Percentiles rank a stretch among this genome's conserved stretches.
These are phyloP conservation scores for Nipponia nippon DNA, from an alignment of 2,113 vertebrate species.

Conservation along the genomic window DNA sequence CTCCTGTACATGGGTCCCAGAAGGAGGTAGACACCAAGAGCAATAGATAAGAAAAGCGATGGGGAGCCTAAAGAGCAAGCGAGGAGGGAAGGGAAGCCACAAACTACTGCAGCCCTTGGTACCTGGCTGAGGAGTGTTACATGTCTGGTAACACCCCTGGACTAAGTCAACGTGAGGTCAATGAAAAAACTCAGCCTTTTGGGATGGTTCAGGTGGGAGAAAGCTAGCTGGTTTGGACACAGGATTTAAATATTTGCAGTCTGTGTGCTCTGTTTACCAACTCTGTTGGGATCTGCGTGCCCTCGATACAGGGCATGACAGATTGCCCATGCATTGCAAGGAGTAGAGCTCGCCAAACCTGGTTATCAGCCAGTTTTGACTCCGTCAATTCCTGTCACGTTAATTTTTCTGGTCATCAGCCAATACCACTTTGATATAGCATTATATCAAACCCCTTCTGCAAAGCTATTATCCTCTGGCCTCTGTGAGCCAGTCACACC, in stretches of 20 bases:
- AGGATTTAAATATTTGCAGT: not conserved
- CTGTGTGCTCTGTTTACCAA: not conserved
- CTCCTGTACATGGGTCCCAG: slow-evolving; percentile 76
- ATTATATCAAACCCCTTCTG: not conserved
- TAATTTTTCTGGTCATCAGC: not conserved
- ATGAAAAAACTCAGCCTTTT: not conserved
- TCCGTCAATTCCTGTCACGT: fast-evolving
- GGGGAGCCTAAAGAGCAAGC: slow-evolving; percentile 15
- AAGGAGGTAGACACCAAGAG: not conserved
- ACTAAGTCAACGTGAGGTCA: fast-evolving
- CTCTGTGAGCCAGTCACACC: not conserved
- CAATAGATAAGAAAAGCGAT: not conserved
- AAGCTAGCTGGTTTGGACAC: not conserved
- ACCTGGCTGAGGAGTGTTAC: not conserved
- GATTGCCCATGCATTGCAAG: not conserved
- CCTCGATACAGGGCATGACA: not conserved
- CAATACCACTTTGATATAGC: not conserved
- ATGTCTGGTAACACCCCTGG: not conserved
- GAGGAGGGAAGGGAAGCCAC: slow-evolving; percentile 30
- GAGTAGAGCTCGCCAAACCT: not conserved
- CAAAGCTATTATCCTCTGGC: not conserved
- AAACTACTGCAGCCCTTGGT: not conserved
- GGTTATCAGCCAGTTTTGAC: not conserved
- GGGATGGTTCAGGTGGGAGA: not conserved
- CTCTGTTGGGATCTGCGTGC: not conserved